Evolutionary conservation across 2,113 vertebrate genomes (phyloP).

Genomic region (Trogon melanurus): DNA sequence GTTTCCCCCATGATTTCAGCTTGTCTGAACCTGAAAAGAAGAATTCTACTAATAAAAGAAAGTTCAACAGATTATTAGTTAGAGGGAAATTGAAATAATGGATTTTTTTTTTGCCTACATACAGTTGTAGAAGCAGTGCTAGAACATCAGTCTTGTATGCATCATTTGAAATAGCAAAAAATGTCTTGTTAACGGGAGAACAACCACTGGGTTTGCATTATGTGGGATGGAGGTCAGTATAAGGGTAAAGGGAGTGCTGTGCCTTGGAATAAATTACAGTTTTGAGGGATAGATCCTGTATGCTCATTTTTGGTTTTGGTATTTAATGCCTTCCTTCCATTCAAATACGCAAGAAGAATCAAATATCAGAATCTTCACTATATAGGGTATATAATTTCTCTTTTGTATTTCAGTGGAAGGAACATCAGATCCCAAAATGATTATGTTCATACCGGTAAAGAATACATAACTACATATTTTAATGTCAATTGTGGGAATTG

Average conservation of each 20-base stretch:
- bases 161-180: not conserved
- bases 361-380: conserved; percentile 53
- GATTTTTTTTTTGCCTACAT: not conserved
- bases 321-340: conserved; percentile 44
- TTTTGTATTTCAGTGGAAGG: conserved; percentile 51
- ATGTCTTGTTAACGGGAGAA: not conserved
- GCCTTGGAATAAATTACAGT: conserved; percentile 22
- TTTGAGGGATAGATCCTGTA: conserved; percentile 22
- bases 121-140: not conserved
- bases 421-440: conserved; percentile 53
- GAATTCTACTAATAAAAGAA: not conserved
- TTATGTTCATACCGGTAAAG: conserved; percentile 41
- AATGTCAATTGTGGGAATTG: conserved; percentile 44
- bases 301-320: conserved; percentile 58
- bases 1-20: not conserved
- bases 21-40: not conserved
- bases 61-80: not conserved
- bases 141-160: not conserved
- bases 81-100: not conserved
- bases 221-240: conserved; percentile 11
- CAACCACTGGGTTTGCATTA: not conserved
- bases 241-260: not conserved
- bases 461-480: conserved; percentile 35
- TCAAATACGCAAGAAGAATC: conserved; percentile 57
- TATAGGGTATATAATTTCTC: conserved; percentile 54